Conservation (phyloP, 2,888 invertebrate species). For the Lithodes maja region DNA sequence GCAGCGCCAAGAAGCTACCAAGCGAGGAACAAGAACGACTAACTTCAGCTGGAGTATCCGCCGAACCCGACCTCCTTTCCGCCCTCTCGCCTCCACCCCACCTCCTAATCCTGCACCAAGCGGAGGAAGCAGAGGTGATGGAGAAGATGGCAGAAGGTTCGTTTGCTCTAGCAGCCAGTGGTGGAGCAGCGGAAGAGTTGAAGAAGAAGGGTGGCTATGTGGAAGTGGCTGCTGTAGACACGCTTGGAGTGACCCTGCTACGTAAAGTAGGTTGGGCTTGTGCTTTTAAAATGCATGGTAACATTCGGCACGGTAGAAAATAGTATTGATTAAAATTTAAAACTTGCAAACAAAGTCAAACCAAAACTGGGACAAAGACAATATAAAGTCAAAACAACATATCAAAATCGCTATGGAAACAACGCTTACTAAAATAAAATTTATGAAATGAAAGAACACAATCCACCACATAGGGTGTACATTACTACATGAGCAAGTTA, state of each 20-base stretch:
- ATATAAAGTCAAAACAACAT: no score
- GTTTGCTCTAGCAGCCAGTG: conserved; percentile 39
- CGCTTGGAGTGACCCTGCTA: conserved; percentile 74
- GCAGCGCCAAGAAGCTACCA: conserved; percentile 2
- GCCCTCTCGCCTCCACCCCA: conserved; percentile 24
- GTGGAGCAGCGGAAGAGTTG: conserved; percentile 76
- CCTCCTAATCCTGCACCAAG: conserved; percentile 49
- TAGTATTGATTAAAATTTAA: no score
- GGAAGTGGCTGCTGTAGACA: conserved; percentile 80
- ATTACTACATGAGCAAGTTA: no score
- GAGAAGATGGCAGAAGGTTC: conserved; percentile 45
- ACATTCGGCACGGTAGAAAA: no score
- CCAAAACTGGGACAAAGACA: no score
- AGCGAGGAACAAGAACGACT: conserved; percentile 38
- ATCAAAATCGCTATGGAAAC: no score
- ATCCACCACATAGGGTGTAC: no score
- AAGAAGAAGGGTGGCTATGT: conserved; percentile 78
- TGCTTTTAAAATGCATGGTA: neutral
- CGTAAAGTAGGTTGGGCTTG: conserved; percentile 32
- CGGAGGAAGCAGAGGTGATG: conserved; percentile 12
- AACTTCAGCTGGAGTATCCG: neutral
- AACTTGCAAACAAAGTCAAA: no score
- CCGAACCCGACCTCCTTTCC: conserved; percentile 39
- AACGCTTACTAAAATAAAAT: no score
- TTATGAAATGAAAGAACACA: no score